Conservation (phyloP, 2,113 vertebrate species). For the Spizaetus ornatus region DNA sequence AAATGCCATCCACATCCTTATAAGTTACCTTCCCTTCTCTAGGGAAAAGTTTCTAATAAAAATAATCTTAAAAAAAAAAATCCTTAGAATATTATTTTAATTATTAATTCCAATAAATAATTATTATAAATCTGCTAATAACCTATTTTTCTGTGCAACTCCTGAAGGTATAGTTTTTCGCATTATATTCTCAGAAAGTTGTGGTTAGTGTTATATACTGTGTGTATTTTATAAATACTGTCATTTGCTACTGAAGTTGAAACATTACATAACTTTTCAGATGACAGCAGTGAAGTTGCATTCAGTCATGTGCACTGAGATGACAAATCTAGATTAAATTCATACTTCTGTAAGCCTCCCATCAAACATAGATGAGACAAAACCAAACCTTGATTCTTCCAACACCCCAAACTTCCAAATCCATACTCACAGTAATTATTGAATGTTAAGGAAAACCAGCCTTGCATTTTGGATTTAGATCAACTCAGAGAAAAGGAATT, state of each 20-base stretch:
- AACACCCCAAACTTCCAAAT: not conserved
- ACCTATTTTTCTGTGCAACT: not conserved
- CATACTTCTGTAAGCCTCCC: not conserved
- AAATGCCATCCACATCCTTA: not conserved
- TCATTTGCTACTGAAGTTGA: not conserved
- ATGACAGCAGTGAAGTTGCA: not conserved
- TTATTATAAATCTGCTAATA: not conserved
- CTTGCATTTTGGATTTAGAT: not conserved
- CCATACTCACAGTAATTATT: not conserved
- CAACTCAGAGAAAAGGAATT: not conserved
- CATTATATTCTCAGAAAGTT: not conserved
- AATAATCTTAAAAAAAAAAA: not conserved
- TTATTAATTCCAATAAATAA: not conserved
- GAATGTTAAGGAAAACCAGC: not conserved
- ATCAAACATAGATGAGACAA: not conserved
- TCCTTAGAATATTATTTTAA: not conserved
- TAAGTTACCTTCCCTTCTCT: not conserved
- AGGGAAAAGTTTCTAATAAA: not conserved
- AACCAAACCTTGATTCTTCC: not conserved
- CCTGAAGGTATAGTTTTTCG: not conserved
- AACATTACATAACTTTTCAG: not conserved
- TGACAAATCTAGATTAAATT: not conserved
- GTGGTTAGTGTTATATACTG: not conserved
- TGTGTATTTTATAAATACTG: not conserved
- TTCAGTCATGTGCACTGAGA: not conserved